Evolutionary conservation across 2,113 vertebrate genomes (phyloP).

Genomic region (Albula glossodonta): DNA sequence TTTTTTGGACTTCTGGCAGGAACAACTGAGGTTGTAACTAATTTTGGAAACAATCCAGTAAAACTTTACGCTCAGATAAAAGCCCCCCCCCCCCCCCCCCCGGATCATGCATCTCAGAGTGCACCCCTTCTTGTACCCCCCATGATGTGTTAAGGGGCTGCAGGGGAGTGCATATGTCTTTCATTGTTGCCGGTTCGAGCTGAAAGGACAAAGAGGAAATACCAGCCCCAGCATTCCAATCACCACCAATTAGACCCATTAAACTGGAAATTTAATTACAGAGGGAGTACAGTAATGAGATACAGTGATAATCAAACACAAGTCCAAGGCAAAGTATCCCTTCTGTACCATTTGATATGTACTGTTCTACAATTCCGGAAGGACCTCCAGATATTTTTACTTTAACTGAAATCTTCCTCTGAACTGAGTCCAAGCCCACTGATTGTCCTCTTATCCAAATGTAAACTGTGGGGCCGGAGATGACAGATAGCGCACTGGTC

Average conservation of each 20-base stretch:
- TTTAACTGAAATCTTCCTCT: too few relatives aligned
- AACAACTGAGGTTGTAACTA: background rate
- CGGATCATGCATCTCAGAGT: too few relatives aligned
- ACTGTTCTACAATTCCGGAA: background rate
- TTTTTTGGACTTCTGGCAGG: background rate
- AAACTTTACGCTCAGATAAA: background rate
- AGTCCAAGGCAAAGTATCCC: background rate
- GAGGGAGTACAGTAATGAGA: background rate
- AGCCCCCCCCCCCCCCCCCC: too few relatives aligned
- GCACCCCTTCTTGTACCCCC: too few relatives aligned
- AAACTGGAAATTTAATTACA: background rate
- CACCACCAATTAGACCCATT: background rate
- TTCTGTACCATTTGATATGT: background rate
- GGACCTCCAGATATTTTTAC: background rate
- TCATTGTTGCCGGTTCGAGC: background rate
- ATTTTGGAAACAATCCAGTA: background rate
- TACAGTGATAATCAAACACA: background rate
- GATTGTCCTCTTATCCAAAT: too few relatives aligned
- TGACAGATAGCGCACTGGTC: too few relatives aligned
- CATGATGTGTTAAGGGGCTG: too few relatives aligned
- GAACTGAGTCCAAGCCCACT: too few relatives aligned
- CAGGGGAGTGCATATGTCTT: background rate
- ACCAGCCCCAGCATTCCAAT: background rate
- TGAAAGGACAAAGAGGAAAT: background rate
- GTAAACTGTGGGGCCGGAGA: too few relatives aligned